A percentile compares a stretch with the other conserved stretches of the same genome.
Evolutionary conservation across 2,113 vertebrate genomes (phyloP).

Genomic region (Vimba vimba): DNA sequence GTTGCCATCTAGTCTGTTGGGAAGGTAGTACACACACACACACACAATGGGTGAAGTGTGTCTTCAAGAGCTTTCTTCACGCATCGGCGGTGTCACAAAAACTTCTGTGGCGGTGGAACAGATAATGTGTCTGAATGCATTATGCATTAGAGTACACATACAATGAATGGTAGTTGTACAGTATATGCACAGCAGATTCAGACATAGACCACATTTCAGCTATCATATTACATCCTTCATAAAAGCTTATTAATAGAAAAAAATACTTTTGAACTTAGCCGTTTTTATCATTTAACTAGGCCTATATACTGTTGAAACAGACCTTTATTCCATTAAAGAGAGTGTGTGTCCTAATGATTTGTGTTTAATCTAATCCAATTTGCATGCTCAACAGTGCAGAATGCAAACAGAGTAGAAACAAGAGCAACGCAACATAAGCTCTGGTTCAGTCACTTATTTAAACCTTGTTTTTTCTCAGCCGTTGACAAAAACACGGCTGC

Average conservation of each 20-base stretch:
- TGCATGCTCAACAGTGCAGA: constrained; percentile 22
- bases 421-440: neutral
- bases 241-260: neutral
- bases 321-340: neutral
- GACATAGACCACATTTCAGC: neutral
- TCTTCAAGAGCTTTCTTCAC: constrained; percentile 27
- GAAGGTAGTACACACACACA: neutral
- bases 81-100: constrained; percentile 10
- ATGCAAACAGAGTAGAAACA: constrained; percentile 29
- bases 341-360: constrained; percentile 1
- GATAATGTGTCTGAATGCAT: constrained; percentile 15
- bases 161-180: neutral
- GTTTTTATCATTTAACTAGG: neutral
- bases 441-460: constrained; percentile 2
- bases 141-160: neutral
- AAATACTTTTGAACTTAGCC: neutral
- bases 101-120: neutral
- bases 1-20: neutral
- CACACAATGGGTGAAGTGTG: constrained; percentile 6
- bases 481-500: neutral
- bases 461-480: neutral
- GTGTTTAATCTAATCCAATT: constrained; percentile 12
- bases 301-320: neutral
- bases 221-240: neutral
- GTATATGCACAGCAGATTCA: neutral